phyloP scores from a whole-genome alignment of 2,113 vertebrate species.

The Lucifuga dentata region DNA sequence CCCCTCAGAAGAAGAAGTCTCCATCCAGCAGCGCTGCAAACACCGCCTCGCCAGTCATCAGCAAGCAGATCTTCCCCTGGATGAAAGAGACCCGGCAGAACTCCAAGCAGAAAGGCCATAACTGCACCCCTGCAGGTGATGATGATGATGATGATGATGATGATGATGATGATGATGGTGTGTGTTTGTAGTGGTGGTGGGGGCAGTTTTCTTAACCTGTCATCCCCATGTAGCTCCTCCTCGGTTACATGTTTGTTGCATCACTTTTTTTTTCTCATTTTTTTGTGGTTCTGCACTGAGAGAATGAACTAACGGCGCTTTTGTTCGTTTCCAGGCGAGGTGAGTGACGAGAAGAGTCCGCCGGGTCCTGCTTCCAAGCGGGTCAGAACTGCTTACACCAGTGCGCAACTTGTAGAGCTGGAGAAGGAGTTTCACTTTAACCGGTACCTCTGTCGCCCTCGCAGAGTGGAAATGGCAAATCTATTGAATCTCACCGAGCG shows the following conservation, averaged over 20 bases:
- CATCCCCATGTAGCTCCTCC: conserved; percentile 38
- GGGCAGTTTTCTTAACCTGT: no score
- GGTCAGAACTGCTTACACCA: conserved; percentile 97
- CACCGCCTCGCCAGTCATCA: conserved; percentile 87
- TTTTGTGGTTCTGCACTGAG: no score
- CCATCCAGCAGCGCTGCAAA: conserved; percentile 83
- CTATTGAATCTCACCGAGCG: conserved; percentile 97
- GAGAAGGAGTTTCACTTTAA: conserved; percentile 99
- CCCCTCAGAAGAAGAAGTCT: conserved; percentile 93
- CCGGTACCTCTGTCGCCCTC: conserved; percentile 95
- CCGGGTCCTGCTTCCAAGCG: conserved; percentile 96
- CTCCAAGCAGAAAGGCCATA: conserved; percentile 94
- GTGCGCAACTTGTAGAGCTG: conserved; percentile 96
- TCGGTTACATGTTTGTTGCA: no score
- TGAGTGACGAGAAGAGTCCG: conserved; percentile 97
- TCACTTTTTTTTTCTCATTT: no score
- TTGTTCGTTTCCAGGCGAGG: conserved; percentile 86
- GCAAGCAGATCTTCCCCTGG: conserved; percentile 99
- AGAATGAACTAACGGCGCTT: no score
- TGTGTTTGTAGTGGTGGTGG: background rate
- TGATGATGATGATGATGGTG: conserved; percentile 1
- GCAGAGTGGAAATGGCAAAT: conserved; percentile 98
- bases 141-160: conserved; percentile 6
- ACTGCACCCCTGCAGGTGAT: conserved; percentile 92
- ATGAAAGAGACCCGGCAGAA: conserved; percentile 98